Evolutionary conservation across 2,888 invertebrate genomes (phyloP).

Genomic region (Biston betularia): DNA sequence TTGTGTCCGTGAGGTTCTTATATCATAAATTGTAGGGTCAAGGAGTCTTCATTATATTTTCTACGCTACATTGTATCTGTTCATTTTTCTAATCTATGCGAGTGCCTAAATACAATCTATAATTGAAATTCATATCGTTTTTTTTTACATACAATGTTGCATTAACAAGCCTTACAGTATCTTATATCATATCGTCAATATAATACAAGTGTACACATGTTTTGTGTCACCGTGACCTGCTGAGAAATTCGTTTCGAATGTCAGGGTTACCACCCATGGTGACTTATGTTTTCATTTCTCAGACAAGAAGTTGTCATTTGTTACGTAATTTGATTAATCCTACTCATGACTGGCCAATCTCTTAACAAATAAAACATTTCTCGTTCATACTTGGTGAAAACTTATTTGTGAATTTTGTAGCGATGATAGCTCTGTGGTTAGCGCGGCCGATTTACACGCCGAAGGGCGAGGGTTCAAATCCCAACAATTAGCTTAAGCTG

Average conservation of each 20-base stretch:
- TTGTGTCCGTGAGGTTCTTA: too few species aligned
- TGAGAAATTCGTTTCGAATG: constrained; percentile 47
- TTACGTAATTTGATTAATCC: constrained; percentile 21
- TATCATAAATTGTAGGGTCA: too few species aligned
- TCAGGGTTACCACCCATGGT: constrained; percentile 44
- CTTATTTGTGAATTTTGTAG: too few species aligned
- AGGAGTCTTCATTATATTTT: too few species aligned
- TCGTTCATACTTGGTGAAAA: too few species aligned
- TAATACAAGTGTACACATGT: constrained; percentile 36
- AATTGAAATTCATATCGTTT: constrained; percentile 32
- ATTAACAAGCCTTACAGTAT: not conserved
- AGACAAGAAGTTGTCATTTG: constrained; percentile 34
- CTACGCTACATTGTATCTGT: too few species aligned
- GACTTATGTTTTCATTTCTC: constrained; percentile 43
- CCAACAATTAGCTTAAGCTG: too few species aligned
- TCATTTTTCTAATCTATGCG: too few species aligned
- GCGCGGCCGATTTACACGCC: too few species aligned
- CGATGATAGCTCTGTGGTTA: too few species aligned
- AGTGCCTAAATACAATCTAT: not conserved
- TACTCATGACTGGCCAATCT: not conserved
- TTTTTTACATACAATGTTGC: not conserved
- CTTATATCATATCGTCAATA: not conserved
- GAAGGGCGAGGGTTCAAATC: too few species aligned
- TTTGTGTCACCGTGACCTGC: constrained; percentile 44
- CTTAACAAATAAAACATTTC: not conserved